Base-by-base conservation (phyloP, 2,888 invertebrate species). In the Cephus runcator region DNA sequence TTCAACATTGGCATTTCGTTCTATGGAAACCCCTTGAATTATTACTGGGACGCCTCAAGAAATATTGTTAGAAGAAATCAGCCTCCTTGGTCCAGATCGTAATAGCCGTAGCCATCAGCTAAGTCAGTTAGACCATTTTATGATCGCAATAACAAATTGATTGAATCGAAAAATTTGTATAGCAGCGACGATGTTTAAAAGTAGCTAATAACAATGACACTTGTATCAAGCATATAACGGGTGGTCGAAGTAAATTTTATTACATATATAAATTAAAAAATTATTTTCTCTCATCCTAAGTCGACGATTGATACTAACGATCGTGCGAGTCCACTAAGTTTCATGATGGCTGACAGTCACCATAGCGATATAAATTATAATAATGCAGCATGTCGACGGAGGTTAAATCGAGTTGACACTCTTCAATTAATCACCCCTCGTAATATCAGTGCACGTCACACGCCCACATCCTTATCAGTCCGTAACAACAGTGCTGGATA, bases 361-460 rank as follows among this genome's bases (percentile, higher is more conserved):
- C 23, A 23, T 56, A 9, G 81, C 75, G 73, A 83, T 83, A 82
- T 85, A 86, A 85, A 87, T 87, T 87, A 85, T 82, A 83, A 85
- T 85, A 84, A 87, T 83, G 81, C 81, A 80, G 79, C 83, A 78
- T 82, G 84, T 85, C 83, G 81, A 80, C 83, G 81, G 79, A 84
- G 87, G 88, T 88, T 87, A 88, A 88, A 85, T 85, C 81, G 82
- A 79, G 83, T 81, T 85, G 86, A 87, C 88, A 87, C 87, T 85
- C 85, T 84, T 87, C 86, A 88, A 88, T 88, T 85, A 76, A 56
- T 75, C 69, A 69, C 73, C 78, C 73, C 78, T 78, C 34, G 77
- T 34, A 82, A 78, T 75, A 81, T 83, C 80, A 79, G 80, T 76
- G 75, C 82, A 81, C 80, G 81, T 83, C 80, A 75, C 77, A 78